Conservation (phyloP, 2,888 invertebrate genomes). For the Spilarctia lutea region DNA sequence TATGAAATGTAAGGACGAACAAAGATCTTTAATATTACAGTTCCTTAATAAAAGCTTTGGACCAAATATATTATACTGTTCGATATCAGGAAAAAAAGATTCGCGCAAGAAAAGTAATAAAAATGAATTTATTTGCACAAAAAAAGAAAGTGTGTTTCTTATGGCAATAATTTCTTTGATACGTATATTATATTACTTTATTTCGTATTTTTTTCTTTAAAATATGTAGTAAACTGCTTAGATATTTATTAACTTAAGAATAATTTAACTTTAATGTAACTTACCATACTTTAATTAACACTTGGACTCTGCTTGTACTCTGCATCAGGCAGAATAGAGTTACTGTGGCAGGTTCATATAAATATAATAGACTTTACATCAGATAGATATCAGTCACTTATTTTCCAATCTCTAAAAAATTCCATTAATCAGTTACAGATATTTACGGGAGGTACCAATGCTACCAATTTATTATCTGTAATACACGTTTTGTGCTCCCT, state of each 20-base stretch:
- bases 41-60: neutral
- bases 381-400: neutral
- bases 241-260: too few relatives aligned
- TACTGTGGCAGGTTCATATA: too few relatives aligned
- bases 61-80: neutral
- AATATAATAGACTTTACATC: neutral
- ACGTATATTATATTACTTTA: too few relatives aligned
- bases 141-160: neutral
- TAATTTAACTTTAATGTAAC: too few relatives aligned
- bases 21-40: neutral
- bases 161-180: too few relatives aligned
- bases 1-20: neutral
- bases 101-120: neutral
- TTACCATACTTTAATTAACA: too few relatives aligned
- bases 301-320: too few relatives aligned
- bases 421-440: conserved; percentile 2
- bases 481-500: conserved; percentile 19
- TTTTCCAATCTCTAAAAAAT: neutral
- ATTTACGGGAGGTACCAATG: conserved; percentile 17
- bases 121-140: neutral
- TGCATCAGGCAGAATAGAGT: too few relatives aligned
- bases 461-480: conserved; percentile 22
- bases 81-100: neutral
- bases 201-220: too few relatives aligned
- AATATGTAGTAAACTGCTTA: too few relatives aligned